Evolutionary conservation across 2,888 invertebrate genomes (phyloP).

Genomic region (Parnassius apollo): DNA sequence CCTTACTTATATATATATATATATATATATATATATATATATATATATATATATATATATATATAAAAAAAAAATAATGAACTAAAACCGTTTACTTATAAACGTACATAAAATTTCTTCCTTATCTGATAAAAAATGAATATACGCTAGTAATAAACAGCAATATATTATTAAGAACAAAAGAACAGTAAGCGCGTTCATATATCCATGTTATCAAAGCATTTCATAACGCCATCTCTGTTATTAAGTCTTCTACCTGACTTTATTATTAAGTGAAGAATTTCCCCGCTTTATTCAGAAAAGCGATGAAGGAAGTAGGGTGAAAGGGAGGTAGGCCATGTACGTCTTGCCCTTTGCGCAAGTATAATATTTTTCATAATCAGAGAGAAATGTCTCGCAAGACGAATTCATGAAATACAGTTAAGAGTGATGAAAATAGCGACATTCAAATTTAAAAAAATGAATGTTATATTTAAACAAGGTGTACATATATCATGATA

Average conservation of each 20-base stretch:
- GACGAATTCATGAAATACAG: conserved; percentile 6
- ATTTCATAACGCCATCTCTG: conserved; percentile 22
- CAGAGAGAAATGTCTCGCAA: conserved; percentile 10
- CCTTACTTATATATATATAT: no score
- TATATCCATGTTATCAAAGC: conserved; percentile 29
- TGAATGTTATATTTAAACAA: no score
- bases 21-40: no score
- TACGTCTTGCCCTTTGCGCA: conserved; percentile 1
- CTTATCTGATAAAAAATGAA: neutral
- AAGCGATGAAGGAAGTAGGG: neutral
- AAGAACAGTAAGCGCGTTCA: conserved; percentile 23
- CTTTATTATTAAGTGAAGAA: conserved; percentile 24
- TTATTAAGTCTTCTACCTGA: conserved; percentile 25
- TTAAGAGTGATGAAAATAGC: conserved; percentile 2
- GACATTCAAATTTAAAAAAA: neutral
- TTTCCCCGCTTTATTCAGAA: conserved; percentile 18
- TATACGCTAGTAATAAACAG: conserved; percentile 6
- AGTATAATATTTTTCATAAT: conserved; percentile 19
- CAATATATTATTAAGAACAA: conserved; percentile 7
- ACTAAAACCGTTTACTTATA: no score
- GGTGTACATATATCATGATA: no score
- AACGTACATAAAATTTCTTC: neutral
- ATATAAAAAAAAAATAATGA: no score
- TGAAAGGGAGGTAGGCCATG: neutral
- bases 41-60: no score